Evolutionary conservation across 2,113 vertebrate species (phyloP).

Genomic region (Phainopepla nitens): DNA sequence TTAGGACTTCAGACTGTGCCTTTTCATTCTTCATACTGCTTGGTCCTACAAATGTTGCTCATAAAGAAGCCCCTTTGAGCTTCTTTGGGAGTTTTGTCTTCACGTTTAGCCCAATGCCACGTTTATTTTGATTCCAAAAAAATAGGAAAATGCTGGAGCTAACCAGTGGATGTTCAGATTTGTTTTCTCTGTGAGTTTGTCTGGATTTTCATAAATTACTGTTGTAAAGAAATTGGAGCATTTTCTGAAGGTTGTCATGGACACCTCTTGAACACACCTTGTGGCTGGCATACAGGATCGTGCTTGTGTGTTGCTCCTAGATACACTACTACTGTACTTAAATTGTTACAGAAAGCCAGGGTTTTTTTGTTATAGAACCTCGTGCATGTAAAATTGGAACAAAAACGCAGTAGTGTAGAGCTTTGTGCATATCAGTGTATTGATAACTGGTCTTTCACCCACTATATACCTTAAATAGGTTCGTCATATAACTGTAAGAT

Average conservation of each 20-base stretch:
- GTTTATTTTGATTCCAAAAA: not conserved
- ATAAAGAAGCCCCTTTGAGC: not conserved
- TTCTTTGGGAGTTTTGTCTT: not conserved
- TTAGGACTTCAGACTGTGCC: not conserved
- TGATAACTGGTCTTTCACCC: not conserved
- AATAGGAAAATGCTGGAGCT: not conserved
- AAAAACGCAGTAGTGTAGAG: not conserved
- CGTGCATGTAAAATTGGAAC: not conserved
- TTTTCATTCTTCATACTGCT: not conserved
- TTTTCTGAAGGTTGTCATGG: not conserved
- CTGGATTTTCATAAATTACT: not conserved
- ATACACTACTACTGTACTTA: not conserved
- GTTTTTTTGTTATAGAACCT: not conserved
- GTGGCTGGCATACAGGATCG: not conserved
- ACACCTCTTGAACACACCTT: not conserved
- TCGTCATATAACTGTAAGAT: not conserved
- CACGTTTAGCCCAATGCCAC: not conserved
- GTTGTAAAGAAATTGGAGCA: fast-evolving
- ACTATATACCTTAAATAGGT: not conserved
- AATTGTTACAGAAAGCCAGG: not conserved
- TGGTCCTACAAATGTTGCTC: not conserved
- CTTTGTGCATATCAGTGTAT: not conserved
- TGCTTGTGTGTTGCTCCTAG: not conserved
- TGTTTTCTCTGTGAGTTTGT: not conserved
- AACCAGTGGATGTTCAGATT: not conserved